phyloP scores from a whole-genome alignment of 2,113 vertebrate species.

The Gnathonemus echidnorhynchus region DNA sequence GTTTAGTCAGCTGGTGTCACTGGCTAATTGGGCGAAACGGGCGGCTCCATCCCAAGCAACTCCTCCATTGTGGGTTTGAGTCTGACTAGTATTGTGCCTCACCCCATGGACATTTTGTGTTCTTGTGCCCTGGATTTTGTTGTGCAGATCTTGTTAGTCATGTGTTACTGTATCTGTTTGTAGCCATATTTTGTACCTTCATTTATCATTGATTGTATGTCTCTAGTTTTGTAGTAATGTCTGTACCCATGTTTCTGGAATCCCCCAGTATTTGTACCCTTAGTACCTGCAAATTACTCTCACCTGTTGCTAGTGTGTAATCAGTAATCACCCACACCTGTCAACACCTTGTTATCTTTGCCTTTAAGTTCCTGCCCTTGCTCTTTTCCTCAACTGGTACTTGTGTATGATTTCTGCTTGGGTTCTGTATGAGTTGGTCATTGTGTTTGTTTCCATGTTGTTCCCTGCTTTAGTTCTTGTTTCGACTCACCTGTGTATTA shows the following conservation, averaged over 20 bases:
- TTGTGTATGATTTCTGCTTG: background rate
- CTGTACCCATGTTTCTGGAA: background rate
- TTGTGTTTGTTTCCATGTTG: background rate
- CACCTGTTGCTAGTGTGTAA: no score
- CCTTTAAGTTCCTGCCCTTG: no score
- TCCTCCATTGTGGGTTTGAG: background rate
- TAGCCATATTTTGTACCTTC: background rate
- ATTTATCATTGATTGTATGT: background rate
- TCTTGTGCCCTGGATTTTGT: background rate
- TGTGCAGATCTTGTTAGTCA: background rate
- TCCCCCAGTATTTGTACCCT: background rate
- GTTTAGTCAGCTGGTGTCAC: background rate
- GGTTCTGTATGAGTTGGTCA: background rate
- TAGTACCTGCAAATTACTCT: background rate
- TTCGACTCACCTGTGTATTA: background rate
- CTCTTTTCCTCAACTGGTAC: no score
- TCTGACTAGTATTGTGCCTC: background rate
- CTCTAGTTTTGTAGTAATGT: background rate
- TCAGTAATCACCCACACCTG: background rate
- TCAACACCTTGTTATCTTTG: no score
- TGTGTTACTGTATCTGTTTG: background rate
- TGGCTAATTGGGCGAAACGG: background rate
- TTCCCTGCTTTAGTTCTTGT: background rate
- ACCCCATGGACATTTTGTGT: background rate
- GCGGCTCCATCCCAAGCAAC: background rate